Conservation (phyloP, 2,888 invertebrate genomes). For the Euzetes globulus region DNA sequence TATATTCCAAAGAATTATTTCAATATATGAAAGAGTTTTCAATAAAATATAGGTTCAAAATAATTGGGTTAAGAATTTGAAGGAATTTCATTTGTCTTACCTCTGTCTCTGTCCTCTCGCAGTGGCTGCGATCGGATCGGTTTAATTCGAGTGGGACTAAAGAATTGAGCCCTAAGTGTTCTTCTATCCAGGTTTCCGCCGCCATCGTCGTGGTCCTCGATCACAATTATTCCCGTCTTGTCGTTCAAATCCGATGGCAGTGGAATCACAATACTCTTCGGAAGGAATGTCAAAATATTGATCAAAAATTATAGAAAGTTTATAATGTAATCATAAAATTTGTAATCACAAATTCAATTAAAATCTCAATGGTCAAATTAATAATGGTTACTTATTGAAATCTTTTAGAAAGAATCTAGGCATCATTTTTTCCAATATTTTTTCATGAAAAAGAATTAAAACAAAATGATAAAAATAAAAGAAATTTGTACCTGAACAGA, state of each 20-base stretch:
- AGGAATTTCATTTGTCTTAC: background rate
- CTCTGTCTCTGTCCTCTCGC: background rate
- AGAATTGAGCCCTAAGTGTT: constrained; percentile 25
- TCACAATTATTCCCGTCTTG: constrained; percentile 15
- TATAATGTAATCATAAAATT: too few species aligned
- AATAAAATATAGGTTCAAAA: background rate
- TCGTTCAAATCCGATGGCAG: constrained; percentile 30
- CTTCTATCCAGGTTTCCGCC: background rate
- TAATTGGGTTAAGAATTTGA: background rate
- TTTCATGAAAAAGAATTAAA: too few species aligned
- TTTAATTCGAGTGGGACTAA: background rate
- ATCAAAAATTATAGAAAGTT: background rate
- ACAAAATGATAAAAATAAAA: background rate
- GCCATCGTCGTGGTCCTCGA: constrained; percentile 18
- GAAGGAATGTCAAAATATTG: too few species aligned
- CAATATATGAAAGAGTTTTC: background rate
- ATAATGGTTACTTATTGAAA: too few species aligned
- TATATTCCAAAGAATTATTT: background rate
- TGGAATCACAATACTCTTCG: constrained; percentile 35
- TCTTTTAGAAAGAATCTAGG: too few species aligned
- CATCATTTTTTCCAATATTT: too few species aligned
- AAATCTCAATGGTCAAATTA: too few species aligned
- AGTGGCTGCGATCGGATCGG: background rate
- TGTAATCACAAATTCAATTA: too few species aligned
- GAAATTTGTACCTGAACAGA: constrained; percentile 8